These are phyloP conservation scores for Phrynocephalus versicolor DNA, from an alignment of 2,113 vertebrate genomes.

Conservation along the genomic window DNA sequence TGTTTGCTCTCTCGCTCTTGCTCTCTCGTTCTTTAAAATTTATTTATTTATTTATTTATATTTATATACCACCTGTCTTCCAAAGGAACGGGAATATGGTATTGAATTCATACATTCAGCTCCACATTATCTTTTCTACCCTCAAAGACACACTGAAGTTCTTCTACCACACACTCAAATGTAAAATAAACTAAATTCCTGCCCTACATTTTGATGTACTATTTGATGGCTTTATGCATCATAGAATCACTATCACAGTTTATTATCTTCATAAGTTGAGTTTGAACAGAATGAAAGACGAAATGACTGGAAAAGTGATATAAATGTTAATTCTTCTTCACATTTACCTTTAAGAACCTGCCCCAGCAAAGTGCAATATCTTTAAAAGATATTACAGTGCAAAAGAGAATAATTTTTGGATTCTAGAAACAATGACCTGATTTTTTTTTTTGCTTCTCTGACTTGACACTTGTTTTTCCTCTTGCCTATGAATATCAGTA, in stretches of 20 bases:
- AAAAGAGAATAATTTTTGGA: not conserved
- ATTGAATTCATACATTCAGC: not conserved
- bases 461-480: not conserved
- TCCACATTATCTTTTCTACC: not conserved
- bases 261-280: not conserved
- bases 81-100: no score
- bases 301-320: not conserved
- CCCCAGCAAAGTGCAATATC: not conserved
- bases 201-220: not conserved
- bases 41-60: no score
- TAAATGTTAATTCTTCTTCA: conserved; percentile 8
- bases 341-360: not conserved
- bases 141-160: not conserved
- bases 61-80: no score
- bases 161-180: not conserved
- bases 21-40: not conserved
- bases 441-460: not conserved
- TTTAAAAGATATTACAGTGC: not conserved
- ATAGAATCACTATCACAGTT: not conserved
- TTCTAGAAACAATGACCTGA: not conserved
- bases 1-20: not conserved
- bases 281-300: not conserved
- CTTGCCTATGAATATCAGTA: not conserved
- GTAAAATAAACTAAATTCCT: not conserved
- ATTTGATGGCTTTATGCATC: not conserved